phyloP scores from a whole-genome alignment of 2,797 vertebrate genomes.

The Lepilemur septentrionalis region DNA sequence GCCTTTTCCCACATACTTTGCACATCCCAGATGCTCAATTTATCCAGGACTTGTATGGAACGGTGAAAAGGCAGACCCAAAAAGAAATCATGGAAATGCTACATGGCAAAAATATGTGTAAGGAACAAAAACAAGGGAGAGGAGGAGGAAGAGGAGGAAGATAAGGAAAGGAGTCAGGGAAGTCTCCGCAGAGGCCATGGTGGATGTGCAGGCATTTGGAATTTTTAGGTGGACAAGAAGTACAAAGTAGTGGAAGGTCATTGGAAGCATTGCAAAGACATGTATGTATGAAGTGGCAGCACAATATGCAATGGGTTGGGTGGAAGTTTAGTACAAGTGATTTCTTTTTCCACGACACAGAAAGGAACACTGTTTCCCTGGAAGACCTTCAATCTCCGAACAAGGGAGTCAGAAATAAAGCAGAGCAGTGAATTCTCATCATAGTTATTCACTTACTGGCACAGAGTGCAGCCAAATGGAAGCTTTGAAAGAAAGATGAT shows the following conservation, averaged over 20 bases:
- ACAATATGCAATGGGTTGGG: background rate
- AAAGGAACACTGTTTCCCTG: background rate
- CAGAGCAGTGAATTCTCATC: slow-evolving; percentile 27
- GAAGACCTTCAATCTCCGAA: background rate
- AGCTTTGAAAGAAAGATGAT: slow-evolving; percentile 27
- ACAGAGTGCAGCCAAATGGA: slow-evolving; percentile 2
- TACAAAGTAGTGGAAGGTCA: background rate
- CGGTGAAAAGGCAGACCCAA: background rate
- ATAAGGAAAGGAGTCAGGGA: background rate
- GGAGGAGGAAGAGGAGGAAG: background rate
- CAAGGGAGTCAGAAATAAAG: slow-evolving; percentile 5
- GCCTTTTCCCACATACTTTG: background rate
- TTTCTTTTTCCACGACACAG: background rate
- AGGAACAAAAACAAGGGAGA: background rate
- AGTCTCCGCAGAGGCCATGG: background rate
- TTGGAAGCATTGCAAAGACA: background rate
- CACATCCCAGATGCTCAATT: background rate
- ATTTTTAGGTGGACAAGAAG: background rate
- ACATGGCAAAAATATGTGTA: background rate
- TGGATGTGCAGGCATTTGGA: background rate
- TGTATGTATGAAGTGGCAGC: background rate
- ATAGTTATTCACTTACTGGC: slow-evolving; percentile 35
- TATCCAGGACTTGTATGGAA: background rate
- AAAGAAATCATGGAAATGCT: background rate
- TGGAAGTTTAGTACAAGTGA: background rate